Evolutionary conservation across 2,113 vertebrate genomes (phyloP).

Genomic region (Cichladusa arquata): DNA sequence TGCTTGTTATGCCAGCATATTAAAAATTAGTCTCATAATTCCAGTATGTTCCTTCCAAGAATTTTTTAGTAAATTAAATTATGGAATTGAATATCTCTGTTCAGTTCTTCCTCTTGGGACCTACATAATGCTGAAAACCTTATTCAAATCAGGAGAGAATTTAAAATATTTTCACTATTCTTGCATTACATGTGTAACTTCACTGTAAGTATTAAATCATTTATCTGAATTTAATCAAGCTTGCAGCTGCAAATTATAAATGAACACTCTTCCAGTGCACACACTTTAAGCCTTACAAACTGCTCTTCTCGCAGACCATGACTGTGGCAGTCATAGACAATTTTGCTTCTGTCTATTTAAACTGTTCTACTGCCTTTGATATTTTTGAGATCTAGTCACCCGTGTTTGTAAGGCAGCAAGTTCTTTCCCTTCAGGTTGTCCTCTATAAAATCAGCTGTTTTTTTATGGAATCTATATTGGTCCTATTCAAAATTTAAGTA

Average conservation of each 20-base stretch:
- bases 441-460: background rate
- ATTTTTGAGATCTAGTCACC: background rate
- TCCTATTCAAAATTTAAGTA: background rate
- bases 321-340: background rate
- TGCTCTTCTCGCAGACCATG: background rate
- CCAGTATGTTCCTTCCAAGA: background rate
- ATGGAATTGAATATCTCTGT: background rate
- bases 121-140: background rate
- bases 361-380: background rate
- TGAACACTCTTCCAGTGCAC: background rate
- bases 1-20: background rate
- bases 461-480: background rate
- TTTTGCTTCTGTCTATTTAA: background rate
- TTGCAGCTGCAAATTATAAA: background rate
- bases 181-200: background rate
- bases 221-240: background rate
- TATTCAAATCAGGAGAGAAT: constrained; percentile 2
- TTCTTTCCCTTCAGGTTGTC: background rate
- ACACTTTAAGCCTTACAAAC: background rate
- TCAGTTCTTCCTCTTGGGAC: background rate
- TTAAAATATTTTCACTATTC: background rate
- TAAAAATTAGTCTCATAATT: constrained; percentile 6
- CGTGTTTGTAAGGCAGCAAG: background rate
- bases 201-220: background rate
- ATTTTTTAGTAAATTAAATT: constrained; percentile 3